Evolutionary conservation across 1,140 invertebrate species (phyloP).

Genomic region (Rhizoglyphus robini): DNA sequence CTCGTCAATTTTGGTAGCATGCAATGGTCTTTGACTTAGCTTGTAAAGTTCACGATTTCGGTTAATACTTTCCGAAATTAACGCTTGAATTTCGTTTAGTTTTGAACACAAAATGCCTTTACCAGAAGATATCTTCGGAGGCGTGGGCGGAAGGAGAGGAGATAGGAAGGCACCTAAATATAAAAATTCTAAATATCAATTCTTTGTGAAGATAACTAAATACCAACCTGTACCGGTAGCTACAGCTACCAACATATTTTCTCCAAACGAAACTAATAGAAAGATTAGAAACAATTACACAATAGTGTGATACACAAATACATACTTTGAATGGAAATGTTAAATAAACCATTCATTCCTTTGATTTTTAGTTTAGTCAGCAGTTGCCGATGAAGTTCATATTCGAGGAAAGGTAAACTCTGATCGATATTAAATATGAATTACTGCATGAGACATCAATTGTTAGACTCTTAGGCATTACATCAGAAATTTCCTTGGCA

Average conservation of each 20-base stretch:
- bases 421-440: constrained; percentile 19
- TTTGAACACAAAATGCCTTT: constrained; percentile 28
- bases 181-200: too few species aligned
- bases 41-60: constrained; percentile 27
- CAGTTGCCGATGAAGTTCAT: constrained; percentile 79
- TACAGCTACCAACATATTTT: constrained; percentile 49
- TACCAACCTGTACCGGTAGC: constrained; percentile 69
- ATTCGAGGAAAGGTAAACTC: constrained; percentile 77
- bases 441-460: not conserved
- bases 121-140: constrained; percentile 39
- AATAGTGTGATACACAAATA: not conserved
- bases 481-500: constrained; percentile 75
- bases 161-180: constrained; percentile 63
- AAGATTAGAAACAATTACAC: not conserved
- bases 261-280: constrained; percentile 57
- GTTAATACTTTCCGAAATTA: constrained; percentile 26
- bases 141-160: constrained; percentile 46
- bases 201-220: too few species aligned
- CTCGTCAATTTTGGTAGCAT: not conserved
- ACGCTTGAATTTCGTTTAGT: constrained; percentile 26
- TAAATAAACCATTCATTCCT: constrained; percentile 85
- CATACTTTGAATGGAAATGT: constrained; percentile 51
- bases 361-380: constrained; percentile 76
- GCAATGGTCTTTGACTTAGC: constrained; percentile 11
- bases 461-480: constrained; percentile 26